phyloP scores from a whole-genome alignment of 2,888 invertebrate species.

The Plagodis dolabraria region DNA sequence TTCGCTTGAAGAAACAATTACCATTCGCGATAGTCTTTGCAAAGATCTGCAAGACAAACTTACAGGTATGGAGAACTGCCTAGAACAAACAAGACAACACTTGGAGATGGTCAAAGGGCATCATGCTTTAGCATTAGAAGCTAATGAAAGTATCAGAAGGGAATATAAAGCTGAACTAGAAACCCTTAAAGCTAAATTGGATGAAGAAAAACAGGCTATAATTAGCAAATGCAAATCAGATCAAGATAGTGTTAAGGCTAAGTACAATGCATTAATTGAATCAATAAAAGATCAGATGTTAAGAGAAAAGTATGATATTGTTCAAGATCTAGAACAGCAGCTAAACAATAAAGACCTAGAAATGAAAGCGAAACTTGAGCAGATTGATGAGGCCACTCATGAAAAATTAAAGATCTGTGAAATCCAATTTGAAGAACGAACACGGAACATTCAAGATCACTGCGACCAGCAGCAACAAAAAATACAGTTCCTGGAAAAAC shows the following conservation, averaged over 20 bases:
- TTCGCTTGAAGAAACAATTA: constrained; percentile 74
- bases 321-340: constrained; percentile 65
- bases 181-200: constrained; percentile 70
- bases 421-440: constrained; percentile 79
- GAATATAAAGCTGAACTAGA: constrained; percentile 79
- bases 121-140: constrained; percentile 77
- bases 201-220: constrained; percentile 75
- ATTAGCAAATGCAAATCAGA: constrained; percentile 66
- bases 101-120: constrained; percentile 81
- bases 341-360: constrained; percentile 65
- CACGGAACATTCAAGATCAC: constrained; percentile 66
- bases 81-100: constrained; percentile 74
- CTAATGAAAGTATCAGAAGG: constrained; percentile 79
- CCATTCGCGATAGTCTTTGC: constrained; percentile 74
- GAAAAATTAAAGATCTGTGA: constrained; percentile 77
- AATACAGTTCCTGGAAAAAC: constrained; percentile 63
- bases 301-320: constrained; percentile 67
- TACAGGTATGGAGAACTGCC: constrained; percentile 59
- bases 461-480: constrained; percentile 65
- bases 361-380: constrained; percentile 77
- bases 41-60: constrained; percentile 76
- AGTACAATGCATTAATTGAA: constrained; percentile 65
- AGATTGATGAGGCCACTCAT: constrained; percentile 73
- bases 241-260: constrained; percentile 65
- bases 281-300: constrained; percentile 62